phyloP scores from a whole-genome alignment of 2,888 invertebrate species.

The Pyrgus malvae region DNA sequence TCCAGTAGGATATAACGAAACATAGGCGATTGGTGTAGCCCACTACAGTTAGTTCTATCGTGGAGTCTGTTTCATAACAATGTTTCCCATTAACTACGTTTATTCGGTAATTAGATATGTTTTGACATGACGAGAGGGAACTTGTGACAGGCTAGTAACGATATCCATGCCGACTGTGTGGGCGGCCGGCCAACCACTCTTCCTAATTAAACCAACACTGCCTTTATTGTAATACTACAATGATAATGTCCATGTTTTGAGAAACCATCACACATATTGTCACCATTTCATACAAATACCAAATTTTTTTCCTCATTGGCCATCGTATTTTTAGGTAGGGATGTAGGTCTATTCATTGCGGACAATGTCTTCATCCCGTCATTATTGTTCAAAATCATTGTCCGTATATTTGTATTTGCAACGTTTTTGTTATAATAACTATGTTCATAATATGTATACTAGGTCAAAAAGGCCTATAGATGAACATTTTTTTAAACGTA shows the following conservation, averaged over 20 bases:
- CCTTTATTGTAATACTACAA: slow-evolving; percentile 1
- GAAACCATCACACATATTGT: slow-evolving; percentile 3
- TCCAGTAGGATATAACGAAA: too few species aligned
- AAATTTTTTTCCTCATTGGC: slow-evolving; percentile 28
- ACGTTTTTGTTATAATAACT: too few species aligned
- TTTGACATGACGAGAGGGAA: slow-evolving; percentile 39
- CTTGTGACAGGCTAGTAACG: slow-evolving; percentile 33
- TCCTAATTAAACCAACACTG: slow-evolving; percentile 32
- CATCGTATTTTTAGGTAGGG: slow-evolving; percentile 26
- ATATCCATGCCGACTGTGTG: slow-evolving; percentile 3
- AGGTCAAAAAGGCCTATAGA: too few species aligned
- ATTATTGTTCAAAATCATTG: too few species aligned
- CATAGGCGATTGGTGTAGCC: too few species aligned
- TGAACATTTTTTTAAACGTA: too few species aligned
- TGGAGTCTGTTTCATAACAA: too few species aligned
- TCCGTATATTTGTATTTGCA: too few species aligned
- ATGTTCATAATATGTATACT: too few species aligned
- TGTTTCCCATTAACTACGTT: background rate
- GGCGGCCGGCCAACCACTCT: slow-evolving; percentile 24
- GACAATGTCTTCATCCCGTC: too few species aligned
- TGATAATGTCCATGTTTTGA: slow-evolving; percentile 5
- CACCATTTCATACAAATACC: slow-evolving; percentile 1
- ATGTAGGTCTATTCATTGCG: too few species aligned
- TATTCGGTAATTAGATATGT: slow-evolving; percentile 38
- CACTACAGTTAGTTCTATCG: too few species aligned